These are phyloP conservation scores for Clarias magur DNA, from an alignment of 2,113 vertebrate genomes.

Conservation along the genomic window DNA sequence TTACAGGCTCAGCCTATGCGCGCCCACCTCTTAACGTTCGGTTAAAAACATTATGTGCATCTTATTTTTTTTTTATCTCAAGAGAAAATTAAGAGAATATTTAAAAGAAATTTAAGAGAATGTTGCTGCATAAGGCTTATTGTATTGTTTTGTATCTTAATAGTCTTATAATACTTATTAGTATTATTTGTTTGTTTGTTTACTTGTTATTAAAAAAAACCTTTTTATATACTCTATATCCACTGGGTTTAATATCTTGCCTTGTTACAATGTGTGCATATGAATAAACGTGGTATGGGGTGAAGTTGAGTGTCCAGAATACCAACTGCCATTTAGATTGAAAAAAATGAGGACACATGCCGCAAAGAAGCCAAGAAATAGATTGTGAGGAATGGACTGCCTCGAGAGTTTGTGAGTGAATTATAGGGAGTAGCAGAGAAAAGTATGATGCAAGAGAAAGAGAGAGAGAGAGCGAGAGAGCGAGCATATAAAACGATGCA, in stretches of 20 bases:
- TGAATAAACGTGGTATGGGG: background rate
- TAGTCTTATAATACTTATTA: background rate
- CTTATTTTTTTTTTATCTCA: no score
- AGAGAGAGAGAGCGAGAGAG: background rate
- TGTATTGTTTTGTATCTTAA: background rate
- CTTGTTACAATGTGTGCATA: background rate
- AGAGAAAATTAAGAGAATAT: no score
- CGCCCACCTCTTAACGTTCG: no score
- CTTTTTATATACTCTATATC: background rate
- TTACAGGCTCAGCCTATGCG: no score
- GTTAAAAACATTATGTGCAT: no score
- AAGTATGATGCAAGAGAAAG: background rate
- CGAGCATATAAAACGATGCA: slow-evolving; percentile 5
- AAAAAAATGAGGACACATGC: background rate
- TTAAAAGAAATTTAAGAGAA: no score
- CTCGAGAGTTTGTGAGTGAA: slow-evolving; percentile 21
- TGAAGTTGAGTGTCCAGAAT: background rate
- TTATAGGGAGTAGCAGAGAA: background rate
- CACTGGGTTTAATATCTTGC: background rate
- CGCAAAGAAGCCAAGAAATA: slow-evolving; percentile 63
- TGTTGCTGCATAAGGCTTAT: no score
- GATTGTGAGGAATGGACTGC: slow-evolving; percentile 39
- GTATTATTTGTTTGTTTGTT: background rate
- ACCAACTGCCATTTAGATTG: background rate
- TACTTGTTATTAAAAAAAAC: background rate